Base-by-base conservation (phyloP, 2,113 vertebrate genomes). In the Syrmaticus mikado region DNA sequence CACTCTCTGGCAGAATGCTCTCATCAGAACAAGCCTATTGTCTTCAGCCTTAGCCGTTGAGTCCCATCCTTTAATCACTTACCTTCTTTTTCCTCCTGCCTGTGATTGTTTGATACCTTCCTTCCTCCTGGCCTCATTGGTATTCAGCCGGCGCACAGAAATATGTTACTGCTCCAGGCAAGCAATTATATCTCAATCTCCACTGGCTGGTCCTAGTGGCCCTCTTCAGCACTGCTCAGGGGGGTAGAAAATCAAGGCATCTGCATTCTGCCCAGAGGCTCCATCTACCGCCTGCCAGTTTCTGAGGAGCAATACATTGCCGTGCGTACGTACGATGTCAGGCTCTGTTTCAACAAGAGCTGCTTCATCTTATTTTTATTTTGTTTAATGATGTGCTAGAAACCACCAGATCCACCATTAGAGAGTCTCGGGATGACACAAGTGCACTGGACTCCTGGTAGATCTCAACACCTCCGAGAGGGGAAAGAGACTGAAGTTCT, bases 141-240 rank as follows among this genome's bases (percentile, higher is more conserved):
- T 97, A 98, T 99, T 98, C 98, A 95, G 93, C 90, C 73, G 65
- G 96, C 95, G 94, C 97, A 92, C 91, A 94, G 91, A 97, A 97
- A 97, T 94, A 97, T 97, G 97, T 97, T 97, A 97, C 97, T 96
- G 97, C 98, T 97, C 87, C 79, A 95, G 98, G 98, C 97, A 95
- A 97, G 98, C 97, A 98, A 98, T 98, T 98, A 98, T 92, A 96
- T 96, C 97, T 97, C 96, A 91, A 61, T 97, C 97, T 98, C 97
- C 96, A 87, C 96, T 94, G 97, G 97, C 87, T 95, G 97, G 93
- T 96, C 89, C 93, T 96, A 77, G 74, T 87, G 96, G 96, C 97
- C 92, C 93, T 96, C 96, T 97, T 95, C 93, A 95, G 60, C 46
- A 73, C 93, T 94, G 89, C 92, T 96, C 68, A 93, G 71, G 96